Base-by-base conservation (phyloP, 1,140 invertebrate genomes). In the Arion vulgaris region DNA sequence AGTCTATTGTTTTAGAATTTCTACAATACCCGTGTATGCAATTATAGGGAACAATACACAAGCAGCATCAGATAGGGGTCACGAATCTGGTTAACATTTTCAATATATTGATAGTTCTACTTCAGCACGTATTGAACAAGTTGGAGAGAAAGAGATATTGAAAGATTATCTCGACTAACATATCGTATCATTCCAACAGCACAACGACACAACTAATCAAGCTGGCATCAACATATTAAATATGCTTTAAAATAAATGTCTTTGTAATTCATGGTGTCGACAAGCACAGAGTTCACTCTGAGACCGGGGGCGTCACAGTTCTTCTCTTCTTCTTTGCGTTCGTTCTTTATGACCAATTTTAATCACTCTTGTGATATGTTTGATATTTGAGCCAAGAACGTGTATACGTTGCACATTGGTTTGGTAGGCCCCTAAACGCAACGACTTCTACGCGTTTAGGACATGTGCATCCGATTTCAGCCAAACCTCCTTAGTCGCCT, bases 181-280 rank as follows among this genome's bases (percentile, higher is more conserved):
- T 32, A 17, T n/a, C 28, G 28, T 66, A 66, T 34, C n/a, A 66
- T 66, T 66, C 62, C 2, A 1, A 34, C 28, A 1, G 28, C n/a
- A 66, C 17, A 66, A 57, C 4, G 26, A 23, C 15, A 7, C 62
- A 66, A 32, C 28, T 7, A 32, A 66, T 66, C 17, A 28, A 66
- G 28, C 62, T 13, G 28, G 62, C 9, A 66, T 66, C 62, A 66
- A 66, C 7, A 66, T 66, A 66, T 66, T 66, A 66, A 28, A 66
- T 66, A 66, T 66, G 7, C 28, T 66, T 28, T 66, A 66, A 66
- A 66, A 66, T 66, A 66, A 66, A n/a, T n/a, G n/a, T n/a, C n/a
- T n/a, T n/a, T n/a, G n/a, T n/a, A n/a, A n/a, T n/a, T n/a, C n/a
- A n/a, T n/a, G n/a, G n/a, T n/a, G n/a, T n/a, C n/a, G n/a, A n/a